Evolutionary conservation across 2,113 vertebrate species (phyloP).

Genomic region (Poeciliopsis turrubarensis): DNA sequence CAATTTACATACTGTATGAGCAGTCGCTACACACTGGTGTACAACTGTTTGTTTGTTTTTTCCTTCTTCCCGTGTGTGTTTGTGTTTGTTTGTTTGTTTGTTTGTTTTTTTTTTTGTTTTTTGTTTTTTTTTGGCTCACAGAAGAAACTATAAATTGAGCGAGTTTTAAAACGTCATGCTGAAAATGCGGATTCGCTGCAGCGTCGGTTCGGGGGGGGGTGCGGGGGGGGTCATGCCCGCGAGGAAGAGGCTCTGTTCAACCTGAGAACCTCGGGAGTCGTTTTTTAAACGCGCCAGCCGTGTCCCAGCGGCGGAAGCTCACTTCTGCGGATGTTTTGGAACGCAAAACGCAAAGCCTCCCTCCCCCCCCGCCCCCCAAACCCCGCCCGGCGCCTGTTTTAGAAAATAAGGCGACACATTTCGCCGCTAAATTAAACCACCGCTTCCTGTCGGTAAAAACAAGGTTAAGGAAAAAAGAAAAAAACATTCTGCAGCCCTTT

Average conservation of each 20-base stretch:
- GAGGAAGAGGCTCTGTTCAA: conserved; percentile 63
- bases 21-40: conserved; percentile 61
- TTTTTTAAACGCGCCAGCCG: conserved; percentile 48
- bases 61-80: neutral
- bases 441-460: conserved; percentile 1
- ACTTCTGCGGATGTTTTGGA: conserved; percentile 28
- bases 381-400: conserved; percentile 10
- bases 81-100: conserved; percentile 2
- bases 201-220: conserved; percentile 40
- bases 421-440: conserved; percentile 19
- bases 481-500: conserved; percentile 27
- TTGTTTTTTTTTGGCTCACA: conserved; percentile 52
- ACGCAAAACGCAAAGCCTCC: neutral
- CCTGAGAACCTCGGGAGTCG: conserved; percentile 74
- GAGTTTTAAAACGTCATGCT: conserved; percentile 66
- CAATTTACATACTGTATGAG: conserved; percentile 73
- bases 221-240: conserved; percentile 17
- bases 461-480: neutral
- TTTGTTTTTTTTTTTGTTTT: conserved; percentile 23
- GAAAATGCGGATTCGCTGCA: conserved; percentile 37
- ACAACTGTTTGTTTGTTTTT: conserved; percentile 32
- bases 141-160: conserved; percentile 20
- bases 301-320: conserved; percentile 17
- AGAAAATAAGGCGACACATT: conserved; percentile 48
- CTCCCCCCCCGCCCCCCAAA: neutral